Evolutionary conservation across 2,797 vertebrate genomes (phyloP).

Genomic region (Moxostoma hubbsi): DNA sequence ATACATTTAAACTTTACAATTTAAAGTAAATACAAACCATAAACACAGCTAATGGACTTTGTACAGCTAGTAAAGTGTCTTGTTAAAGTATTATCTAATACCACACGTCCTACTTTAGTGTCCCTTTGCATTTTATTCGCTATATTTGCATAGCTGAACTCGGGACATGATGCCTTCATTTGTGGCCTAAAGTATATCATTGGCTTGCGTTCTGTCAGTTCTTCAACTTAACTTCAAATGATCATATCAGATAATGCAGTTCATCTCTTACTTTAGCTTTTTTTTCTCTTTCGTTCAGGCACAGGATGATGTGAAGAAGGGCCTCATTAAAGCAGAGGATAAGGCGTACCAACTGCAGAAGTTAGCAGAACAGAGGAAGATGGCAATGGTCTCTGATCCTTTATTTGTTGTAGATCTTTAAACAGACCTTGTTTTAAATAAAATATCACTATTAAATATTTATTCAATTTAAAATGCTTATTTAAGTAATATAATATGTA

Average conservation of each 20-base stretch:
- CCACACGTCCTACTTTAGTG: background rate
- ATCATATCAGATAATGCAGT: too few relatives aligned
- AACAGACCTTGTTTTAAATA: too few relatives aligned
- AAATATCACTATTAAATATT: too few relatives aligned
- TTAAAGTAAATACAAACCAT: background rate
- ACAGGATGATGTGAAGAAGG: constrained; percentile 92
- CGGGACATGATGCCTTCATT: background rate
- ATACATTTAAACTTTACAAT: background rate
- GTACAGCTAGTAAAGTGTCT: background rate
- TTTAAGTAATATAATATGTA: too few relatives aligned
- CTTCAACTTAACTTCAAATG: background rate
- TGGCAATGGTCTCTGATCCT: constrained; percentile 47
- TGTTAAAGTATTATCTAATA: background rate
- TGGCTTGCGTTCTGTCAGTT: background rate
- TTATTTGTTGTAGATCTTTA: background rate
- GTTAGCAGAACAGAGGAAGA: constrained; percentile 93
- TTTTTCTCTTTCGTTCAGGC: constrained; percentile 75
- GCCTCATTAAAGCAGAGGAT: constrained; percentile 92
- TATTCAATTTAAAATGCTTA: too few relatives aligned
- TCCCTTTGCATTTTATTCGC: background rate
- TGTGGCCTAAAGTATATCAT: background rate
- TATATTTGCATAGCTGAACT: background rate
- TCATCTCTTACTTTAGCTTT: background rate
- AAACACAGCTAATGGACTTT: constrained; percentile 1
- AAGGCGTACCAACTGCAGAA: constrained; percentile 97